Base-by-base conservation (phyloP, 2,113 vertebrate genomes). In the Phodopus roborovskii region DNA sequence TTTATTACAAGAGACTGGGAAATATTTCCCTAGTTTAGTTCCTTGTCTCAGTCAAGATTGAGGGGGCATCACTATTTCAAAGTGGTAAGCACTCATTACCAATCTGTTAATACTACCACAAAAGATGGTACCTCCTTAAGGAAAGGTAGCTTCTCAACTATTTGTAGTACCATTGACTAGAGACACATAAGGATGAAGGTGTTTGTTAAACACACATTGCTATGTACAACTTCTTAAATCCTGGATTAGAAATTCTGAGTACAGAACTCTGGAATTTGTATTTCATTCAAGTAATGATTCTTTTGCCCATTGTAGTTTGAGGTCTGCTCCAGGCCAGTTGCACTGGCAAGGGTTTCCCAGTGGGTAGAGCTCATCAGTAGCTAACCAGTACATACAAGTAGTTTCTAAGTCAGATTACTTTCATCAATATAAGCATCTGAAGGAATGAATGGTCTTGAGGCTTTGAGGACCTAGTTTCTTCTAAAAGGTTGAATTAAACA, bases 381-480 rank as follows among this genome's bases (percentile, higher is more conserved):
- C n/a, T 75, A 58, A 53, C 74, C 33, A 56, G 22, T 30, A 62
- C 42, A 78, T 42, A 71, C 24, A 73, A 84, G 73, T 26, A 56
- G 60, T 88, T 85, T 95, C 11, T 88, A 91, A 95, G 48, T 68
- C 60, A 81, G 64, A 87, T 70, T 74, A 82, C 12, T 88, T 93
- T 95, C 90, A 70, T 87, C 62, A 92, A 42, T 71, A 19, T 60
- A 78, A 77, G 68, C 53, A 84, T 30, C 81, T 30, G 74, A 94
- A 95, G 92, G 50, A 95, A 78, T 94, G 68, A 95, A 78, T 94
- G 74, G n/a, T 92, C 19, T 89, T 94, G 89, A 71, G 83, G 90
- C 84, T 62, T 92, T 92, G 42, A 88, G 50, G 42, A 36, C 22
- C 50, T 73, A 24, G 86, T 93, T 95, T 88, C 73, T 96, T 13